Base-by-base conservation (phyloP, 2,113 vertebrate species). In the Empidonax alnorum region DNA sequence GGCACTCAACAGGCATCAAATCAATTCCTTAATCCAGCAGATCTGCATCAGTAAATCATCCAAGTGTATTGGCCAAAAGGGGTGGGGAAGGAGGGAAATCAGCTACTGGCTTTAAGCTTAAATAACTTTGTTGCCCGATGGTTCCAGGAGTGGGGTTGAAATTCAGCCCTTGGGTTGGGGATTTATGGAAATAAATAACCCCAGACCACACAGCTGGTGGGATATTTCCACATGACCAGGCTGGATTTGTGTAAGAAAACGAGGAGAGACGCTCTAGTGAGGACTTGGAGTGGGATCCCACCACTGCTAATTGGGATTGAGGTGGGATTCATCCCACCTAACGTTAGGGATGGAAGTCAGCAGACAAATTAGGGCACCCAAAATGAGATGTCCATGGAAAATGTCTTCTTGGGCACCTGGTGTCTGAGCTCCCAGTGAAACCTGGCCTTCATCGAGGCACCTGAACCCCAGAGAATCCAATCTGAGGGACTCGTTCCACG, bases 21-120 rank as follows among this genome's bases (percentile, higher is more conserved):
- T 84, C 88, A 77, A 39, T 62, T 27, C 84, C 80, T 87, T 96
- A 93, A 95, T 95, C 83, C 10, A 0, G 21, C 59, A 83, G 81
- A 80, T 95, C 80, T 65, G 83, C 90, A 81, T 46, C 76, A 95
- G 79, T 61, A 94, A 92, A 84, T 84, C 86, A 95, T 23, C 80
- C 62, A 65, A 81, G 83, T 65, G 84, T 15, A 61, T 72, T 92
- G 93, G 80, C 80, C 93, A 94, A 95, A 93, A 93, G 68, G 15
- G 65, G 46, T 25, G 71, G 81, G 25, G 46, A 82, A 84, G 28
- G 14, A 63, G 10, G 65, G 33, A 72, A 72, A 39, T 18, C 31
- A 44, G 10, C 56, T 69, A 25, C 6, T 72, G 42, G 12, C 73
- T 94, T 92, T 24, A 68, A 90, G 37, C 30, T 58, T 84, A 39